These are phyloP conservation scores for Cantharis nigra DNA, from an alignment of 2,888 invertebrate species.

Conservation along the genomic window DNA sequence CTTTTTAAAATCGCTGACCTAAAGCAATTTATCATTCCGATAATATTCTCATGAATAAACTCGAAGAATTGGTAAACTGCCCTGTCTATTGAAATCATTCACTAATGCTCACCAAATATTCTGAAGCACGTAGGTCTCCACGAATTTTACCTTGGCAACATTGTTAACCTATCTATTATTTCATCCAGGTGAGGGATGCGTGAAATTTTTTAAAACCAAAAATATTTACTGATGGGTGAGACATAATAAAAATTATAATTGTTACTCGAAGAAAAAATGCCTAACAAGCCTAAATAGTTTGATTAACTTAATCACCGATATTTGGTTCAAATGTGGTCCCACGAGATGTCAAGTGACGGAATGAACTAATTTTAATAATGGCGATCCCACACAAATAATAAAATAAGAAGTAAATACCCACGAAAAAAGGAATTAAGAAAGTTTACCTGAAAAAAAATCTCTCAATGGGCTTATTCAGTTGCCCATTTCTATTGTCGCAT, in stretches of 20 bases:
- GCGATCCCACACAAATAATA: background rate
- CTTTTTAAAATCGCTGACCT: constrained; percentile 13
- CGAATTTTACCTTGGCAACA: background rate
- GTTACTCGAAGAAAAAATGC: background rate
- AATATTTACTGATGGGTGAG: background rate
- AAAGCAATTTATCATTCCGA: constrained; percentile 19
- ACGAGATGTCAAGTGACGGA: too few relatives aligned
- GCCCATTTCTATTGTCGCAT: constrained; percentile 7
- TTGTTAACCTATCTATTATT: background rate
- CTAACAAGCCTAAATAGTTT: too few relatives aligned
- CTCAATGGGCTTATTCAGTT: constrained; percentile 4
- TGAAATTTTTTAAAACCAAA: background rate
- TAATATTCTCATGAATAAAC: constrained; percentile 11
- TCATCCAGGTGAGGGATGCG: background rate
- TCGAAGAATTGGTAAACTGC: constrained; percentile 6
- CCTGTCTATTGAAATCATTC: background rate
- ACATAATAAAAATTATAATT: background rate
- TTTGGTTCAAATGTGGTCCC: too few relatives aligned
- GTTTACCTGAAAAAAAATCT: constrained; percentile 7
- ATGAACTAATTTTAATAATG: too few relatives aligned
- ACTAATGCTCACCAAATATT: constrained; percentile 27
- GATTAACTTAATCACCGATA: too few relatives aligned
- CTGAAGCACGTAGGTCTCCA: constrained; percentile 31
- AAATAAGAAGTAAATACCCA: background rate
- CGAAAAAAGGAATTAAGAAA: background rate